These are phyloP conservation scores for Ophioninae sp. DNA, from an alignment of 2,888 invertebrate genomes.

Conservation along the genomic window DNA sequence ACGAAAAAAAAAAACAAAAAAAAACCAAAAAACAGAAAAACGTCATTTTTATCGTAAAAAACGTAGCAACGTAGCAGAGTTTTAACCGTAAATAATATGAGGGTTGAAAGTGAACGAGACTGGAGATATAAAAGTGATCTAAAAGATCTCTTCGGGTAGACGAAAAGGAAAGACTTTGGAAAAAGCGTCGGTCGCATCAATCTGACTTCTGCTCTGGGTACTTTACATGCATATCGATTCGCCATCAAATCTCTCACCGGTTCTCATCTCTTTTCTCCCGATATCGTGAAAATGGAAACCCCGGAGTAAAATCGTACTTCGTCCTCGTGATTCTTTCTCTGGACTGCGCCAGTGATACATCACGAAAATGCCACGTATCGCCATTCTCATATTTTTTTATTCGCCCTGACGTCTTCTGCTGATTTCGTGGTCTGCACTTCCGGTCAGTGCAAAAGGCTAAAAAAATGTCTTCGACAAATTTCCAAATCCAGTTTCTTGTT, in stretches of 20 bases:
- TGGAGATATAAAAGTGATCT: constrained; percentile 33
- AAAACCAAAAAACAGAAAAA: too few relatives aligned
- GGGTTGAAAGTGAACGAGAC: constrained; percentile 26
- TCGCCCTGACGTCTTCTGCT: not conserved
- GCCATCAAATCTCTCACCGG: constrained; percentile 25
- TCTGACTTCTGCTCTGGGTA: constrained; percentile 26
- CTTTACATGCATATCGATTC: constrained; percentile 60
- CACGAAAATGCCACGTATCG: not conserved
- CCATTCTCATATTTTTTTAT: not conserved
- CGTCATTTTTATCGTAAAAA: constrained; percentile 6
- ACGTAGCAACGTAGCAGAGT: not conserved
- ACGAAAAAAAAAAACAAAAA: too few relatives aligned
- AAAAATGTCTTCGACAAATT: not conserved
- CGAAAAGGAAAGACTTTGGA: too few relatives aligned
- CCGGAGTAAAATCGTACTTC: constrained; percentile 1
- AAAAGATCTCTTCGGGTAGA: constrained; percentile 10
- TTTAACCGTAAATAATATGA: constrained; percentile 36
- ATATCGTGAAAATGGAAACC: constrained; percentile 8
- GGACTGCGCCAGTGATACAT: not conserved
- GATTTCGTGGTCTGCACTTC: too few relatives aligned
- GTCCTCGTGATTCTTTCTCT: not conserved
- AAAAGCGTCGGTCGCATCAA: constrained; percentile 25
- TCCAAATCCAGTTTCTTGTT: not conserved
- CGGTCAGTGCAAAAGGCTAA: not conserved
- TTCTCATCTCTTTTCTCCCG: constrained; percentile 15